A percentile compares a stretch with the other conserved stretches of the same genome.
Conservation (phyloP, 2,797 vertebrate genomes). For the Neopelma chrysocephalum region DNA sequence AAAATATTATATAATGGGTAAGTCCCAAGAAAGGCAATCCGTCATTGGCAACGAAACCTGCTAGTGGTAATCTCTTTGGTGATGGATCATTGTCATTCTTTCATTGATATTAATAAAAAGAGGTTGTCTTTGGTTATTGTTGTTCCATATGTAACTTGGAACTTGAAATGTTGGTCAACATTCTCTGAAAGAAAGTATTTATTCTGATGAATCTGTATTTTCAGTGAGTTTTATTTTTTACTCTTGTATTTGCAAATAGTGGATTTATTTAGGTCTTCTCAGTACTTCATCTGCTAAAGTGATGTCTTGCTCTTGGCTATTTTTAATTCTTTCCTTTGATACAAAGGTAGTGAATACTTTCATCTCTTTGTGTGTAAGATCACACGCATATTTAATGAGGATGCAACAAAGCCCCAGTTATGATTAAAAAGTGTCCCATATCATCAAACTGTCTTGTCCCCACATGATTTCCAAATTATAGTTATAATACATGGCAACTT, state of each 20-base stretch:
- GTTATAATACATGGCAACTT: not conserved
- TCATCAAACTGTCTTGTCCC: not conserved
- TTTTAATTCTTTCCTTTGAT: conserved; percentile 47
- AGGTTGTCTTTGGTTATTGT: not conserved
- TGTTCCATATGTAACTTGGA: not conserved
- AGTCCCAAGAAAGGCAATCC: not conserved
- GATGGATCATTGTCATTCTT: not conserved
- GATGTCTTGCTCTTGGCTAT: conserved; percentile 24
- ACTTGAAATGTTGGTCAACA: not conserved
- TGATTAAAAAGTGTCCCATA: conserved; percentile 16
- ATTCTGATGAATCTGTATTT: not conserved
- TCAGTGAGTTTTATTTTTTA: not conserved
- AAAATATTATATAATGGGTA: not conserved
- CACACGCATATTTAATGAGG: conserved; percentile 33
- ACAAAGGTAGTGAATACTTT: not conserved
- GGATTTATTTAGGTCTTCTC: conserved; percentile 23
- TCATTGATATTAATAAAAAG: not conserved
- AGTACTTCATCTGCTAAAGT: not conserved
- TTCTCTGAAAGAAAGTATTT: not conserved
- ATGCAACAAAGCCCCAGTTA: not conserved
- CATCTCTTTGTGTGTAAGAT: conserved; percentile 23
- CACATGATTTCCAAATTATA: not conserved
- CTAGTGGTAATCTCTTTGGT: not conserved
- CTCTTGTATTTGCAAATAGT: not conserved
- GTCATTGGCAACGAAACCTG: not conserved